Evolutionary conservation across 2,113 vertebrate species (phyloP), one percentile per base, ranked within the genome.

Genomic region (Columbina picui): DNA sequence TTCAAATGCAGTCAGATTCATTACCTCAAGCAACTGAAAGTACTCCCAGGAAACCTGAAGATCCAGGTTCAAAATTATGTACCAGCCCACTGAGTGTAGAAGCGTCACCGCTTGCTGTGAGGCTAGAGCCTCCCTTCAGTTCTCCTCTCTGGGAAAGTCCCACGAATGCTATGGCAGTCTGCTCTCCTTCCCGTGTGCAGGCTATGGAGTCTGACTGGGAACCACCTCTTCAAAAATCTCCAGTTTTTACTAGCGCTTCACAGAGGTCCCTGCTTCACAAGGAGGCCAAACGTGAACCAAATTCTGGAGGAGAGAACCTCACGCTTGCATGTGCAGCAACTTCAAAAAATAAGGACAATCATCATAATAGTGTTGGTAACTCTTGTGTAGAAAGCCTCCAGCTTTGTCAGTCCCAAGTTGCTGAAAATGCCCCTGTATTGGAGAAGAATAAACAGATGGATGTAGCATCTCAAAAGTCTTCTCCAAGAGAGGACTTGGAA

Each of bases 111-210:
- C 41, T 78, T 1, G 3, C 29, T 75, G 59, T 61, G 61, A 71
- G 69, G 17, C 43, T 29, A 32, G 38, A 94, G 71, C 70, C 82
- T 47, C 49, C 38, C 22, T 68, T 71, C 45, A 27, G 23, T 56
- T 79, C 90, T 89, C 27, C 71, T 25, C 22, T 25, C 18, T 0
- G 0, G 63, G 81, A 41, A 25, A 19, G 25, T 70, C 71, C 91
- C 47, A 22, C 3, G 2, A 29, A 43, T n/a, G 17, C 39, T 39
- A 64, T 68, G 20, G 34, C 41, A 4, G 26, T 17, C 55, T 38
- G 27, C 7, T 92, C 68, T 52, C 45, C 67, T 84, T 18, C 86
- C 69, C 32, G 27, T 0, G 0, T 0, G 0, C 65, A 61, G 32
- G 5, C 61, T 49, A 27, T 15, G 47, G 79, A 95, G 49, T 32